Conservation (phyloP, 2,888 invertebrate species). For the Thera britannica region DNA sequence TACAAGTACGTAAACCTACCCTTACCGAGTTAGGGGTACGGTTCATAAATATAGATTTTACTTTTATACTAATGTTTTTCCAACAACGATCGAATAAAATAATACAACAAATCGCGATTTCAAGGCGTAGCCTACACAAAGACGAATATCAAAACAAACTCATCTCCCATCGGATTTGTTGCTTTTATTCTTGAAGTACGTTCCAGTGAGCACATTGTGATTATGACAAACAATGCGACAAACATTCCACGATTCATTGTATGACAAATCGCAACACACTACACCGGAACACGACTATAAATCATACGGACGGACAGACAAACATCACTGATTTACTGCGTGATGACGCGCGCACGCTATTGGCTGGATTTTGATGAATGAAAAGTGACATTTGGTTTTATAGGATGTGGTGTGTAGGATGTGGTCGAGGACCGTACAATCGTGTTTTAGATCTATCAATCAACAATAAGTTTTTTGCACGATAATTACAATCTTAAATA, state of each 20-base stretch:
- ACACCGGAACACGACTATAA: constrained; percentile 41
- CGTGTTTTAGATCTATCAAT: not conserved
- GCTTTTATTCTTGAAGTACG: constrained; percentile 25
- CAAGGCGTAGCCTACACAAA: not conserved
- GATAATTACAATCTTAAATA: too few relatives aligned
- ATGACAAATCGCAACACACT: constrained; percentile 38
- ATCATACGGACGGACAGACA: constrained; percentile 40
- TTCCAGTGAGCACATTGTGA: constrained; percentile 38
- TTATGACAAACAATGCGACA: constrained; percentile 36
- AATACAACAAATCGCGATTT: not conserved
- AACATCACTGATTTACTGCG: constrained; percentile 41
- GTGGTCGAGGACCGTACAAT: not conserved
- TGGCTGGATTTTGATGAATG: constrained; percentile 60
- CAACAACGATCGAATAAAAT: too few relatives aligned
- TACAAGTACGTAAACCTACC: too few relatives aligned
- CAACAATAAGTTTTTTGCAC: too few relatives aligned
- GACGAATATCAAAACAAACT: constrained; percentile 2
- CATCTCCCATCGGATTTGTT: constrained; percentile 13
- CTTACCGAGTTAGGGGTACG: too few relatives aligned
- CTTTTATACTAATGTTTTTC: too few relatives aligned
- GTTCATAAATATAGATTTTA: too few relatives aligned
- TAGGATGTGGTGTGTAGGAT: constrained; percentile 20
- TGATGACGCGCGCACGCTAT: constrained; percentile 44
- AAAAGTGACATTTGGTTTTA: constrained; percentile 48
- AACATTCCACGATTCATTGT: constrained; percentile 27